Evolutionary conservation across 2,888 invertebrate species (phyloP).

Genomic region (Buathra laborator): DNA sequence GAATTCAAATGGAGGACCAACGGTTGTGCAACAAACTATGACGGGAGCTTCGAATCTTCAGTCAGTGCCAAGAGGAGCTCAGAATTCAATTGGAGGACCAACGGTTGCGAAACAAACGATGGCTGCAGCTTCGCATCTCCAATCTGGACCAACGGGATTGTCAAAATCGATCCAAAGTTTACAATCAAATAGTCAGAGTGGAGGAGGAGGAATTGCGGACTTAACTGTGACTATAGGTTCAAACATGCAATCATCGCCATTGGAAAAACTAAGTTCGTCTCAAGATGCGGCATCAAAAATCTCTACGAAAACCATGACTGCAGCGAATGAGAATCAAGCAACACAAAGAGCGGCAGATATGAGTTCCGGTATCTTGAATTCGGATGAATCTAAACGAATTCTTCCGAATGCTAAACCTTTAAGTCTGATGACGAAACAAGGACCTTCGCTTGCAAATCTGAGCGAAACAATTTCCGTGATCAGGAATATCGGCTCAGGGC

Average conservation of each 20-base stretch:
- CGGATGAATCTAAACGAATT: background rate
- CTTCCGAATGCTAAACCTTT: background rate
- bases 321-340: background rate
- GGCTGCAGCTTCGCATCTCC: background rate
- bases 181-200: background rate
- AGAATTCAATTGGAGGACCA: too few species aligned
- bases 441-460: background rate
- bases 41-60: background rate
- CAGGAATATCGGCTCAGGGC: background rate
- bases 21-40: background rate
- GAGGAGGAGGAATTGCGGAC: background rate
- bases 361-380: background rate
- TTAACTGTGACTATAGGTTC: background rate
- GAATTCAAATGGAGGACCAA: too few species aligned
- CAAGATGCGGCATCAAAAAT: background rate
- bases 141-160: background rate
- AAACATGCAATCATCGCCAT: background rate
- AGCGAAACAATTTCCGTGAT: constrained; percentile 7
- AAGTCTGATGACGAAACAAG: background rate
- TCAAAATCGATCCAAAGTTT: background rate
- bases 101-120: background rate
- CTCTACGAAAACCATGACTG: background rate
- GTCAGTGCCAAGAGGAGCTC: too few species aligned
- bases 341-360: background rate
- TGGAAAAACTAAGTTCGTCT: background rate